Percentiles rank a stretch among this genome's conserved stretches.
Conservation (phyloP, 2,797 vertebrate species). For the Macropus fuliginosus region DNA sequence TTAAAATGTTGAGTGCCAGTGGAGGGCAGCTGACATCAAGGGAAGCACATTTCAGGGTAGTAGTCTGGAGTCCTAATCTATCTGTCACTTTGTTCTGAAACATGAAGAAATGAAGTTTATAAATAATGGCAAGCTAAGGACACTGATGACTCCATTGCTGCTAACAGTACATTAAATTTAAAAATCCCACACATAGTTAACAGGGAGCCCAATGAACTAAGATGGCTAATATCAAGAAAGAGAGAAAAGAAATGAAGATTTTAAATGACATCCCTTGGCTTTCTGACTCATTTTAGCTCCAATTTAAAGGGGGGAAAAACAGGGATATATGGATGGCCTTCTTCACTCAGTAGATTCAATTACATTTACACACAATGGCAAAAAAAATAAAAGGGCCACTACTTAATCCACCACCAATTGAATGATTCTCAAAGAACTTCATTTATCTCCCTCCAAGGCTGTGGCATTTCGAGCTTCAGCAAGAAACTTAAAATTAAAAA, state of each 20-base stretch:
- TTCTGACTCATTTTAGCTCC: conserved; percentile 54
- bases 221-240: rapidly evolving
- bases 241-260: conserved; percentile 5
- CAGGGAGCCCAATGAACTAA: not conserved
- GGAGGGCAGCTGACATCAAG: not conserved
- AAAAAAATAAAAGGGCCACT: not conserved
- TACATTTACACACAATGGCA: not conserved
- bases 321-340: not conserved
- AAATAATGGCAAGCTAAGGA: not conserved
- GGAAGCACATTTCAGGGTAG: not conserved
- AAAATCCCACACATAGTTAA: not conserved
- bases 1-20: not conserved
- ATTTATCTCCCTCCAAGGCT: not conserved
- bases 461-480: not conserved
- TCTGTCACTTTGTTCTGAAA: not conserved
- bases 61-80: no score
- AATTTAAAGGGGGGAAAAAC: conserved; percentile 23
- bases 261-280: conserved; percentile 24
- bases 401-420: not conserved
- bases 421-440: no score
- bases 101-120: not conserved
- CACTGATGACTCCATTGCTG: not conserved
- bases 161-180: conserved; percentile 11
- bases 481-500: conserved; percentile 1
- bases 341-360: not conserved